Base-by-base conservation (phyloP, 64 coral and sea anemone genomes). In the Platygyra sinensis region DNA sequence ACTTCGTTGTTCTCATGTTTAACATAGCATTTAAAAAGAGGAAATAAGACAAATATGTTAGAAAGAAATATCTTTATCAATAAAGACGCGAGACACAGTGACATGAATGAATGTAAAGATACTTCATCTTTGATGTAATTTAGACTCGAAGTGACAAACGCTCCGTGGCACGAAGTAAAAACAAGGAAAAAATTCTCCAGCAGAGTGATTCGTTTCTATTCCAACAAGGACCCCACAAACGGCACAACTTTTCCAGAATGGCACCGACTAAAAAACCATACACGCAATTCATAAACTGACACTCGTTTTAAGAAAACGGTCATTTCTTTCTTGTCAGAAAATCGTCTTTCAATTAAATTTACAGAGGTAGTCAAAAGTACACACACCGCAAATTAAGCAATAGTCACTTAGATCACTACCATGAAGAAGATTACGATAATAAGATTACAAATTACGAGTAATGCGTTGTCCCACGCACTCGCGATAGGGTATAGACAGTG, bases 101-200 rank as follows among this genome's bases (percentile, higher is more conserved):
- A 38, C 78, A 62, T 80, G 13, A 80, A 80, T 80, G 55, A 80
- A 61, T 18, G 25, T 62, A 59, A 81, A 61, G 46, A 24, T 18
- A 25, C 22, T 27, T n/a, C 7, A 5, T 27, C 25, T 29, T 27
- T 27, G 22, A 27, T 24, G 25, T 27, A 69, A 24, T 25, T 69
- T 27, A 25, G 65, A 69, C 65, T 29, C 22, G 7, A 27, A 1
- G 1, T 57, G 54, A 57, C 54, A 57, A 57, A 57, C 54, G 54
- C 15, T 12, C 54, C 54, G 54, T 13, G 54, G 15, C 10, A 57
- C 10, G 54, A 57, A 16, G 54, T 57, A 57, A 9, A 57, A 57
- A 57, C 14, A 57, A 3, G 2, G 15, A 57, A 57, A 16, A 16
- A 13, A 13, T 54, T 54, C 13, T 54, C 13, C 52, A 10, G 8